phyloP scores from a whole-genome alignment of 2,888 invertebrate genomes.

The Agrilus biguttatus region DNA sequence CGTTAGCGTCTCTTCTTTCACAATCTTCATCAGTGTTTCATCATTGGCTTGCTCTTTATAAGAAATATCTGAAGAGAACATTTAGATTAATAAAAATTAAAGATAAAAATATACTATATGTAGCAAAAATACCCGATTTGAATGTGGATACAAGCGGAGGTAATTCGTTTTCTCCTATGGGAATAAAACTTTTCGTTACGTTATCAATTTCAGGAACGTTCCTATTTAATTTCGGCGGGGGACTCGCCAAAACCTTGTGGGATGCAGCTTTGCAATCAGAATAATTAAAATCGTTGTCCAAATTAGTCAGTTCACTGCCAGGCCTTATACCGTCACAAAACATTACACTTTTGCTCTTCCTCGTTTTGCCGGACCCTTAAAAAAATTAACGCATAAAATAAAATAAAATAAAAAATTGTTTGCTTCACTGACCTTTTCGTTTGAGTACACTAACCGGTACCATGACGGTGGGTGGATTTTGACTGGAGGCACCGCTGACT shows the following conservation, averaged over 20 bases:
- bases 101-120: constrained; percentile 8
- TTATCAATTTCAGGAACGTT: constrained; percentile 34
- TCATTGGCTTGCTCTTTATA: constrained; percentile 42
- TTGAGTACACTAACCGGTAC: constrained; percentile 75
- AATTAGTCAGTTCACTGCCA: constrained; percentile 70
- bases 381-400: constrained; percentile 1
- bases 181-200: constrained; percentile 40
- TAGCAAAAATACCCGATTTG: constrained; percentile 31
- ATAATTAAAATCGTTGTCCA: constrained; percentile 45
- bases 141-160: constrained; percentile 41
- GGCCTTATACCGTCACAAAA: constrained; percentile 82
- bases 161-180: constrained; percentile 34
- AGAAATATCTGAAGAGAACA: constrained; percentile 30
- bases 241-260: constrained; percentile 6
- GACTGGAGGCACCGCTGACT: constrained; percentile 37
- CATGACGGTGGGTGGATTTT: constrained; percentile 55
- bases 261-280: constrained; percentile 13
- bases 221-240: constrained; percentile 6
- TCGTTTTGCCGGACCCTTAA: constrained; percentile 31
- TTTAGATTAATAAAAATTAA: constrained; percentile 1
- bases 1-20: constrained; percentile 47
- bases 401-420: background rate
- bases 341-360: constrained; percentile 63
- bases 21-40: constrained; percentile 37
- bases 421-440: constrained; percentile 38